A percentile compares a stretch with the other conserved stretches of the same genome.
Conservation (phyloP, 2,113 vertebrate species). For the Grammatotria lemairii region DNA sequence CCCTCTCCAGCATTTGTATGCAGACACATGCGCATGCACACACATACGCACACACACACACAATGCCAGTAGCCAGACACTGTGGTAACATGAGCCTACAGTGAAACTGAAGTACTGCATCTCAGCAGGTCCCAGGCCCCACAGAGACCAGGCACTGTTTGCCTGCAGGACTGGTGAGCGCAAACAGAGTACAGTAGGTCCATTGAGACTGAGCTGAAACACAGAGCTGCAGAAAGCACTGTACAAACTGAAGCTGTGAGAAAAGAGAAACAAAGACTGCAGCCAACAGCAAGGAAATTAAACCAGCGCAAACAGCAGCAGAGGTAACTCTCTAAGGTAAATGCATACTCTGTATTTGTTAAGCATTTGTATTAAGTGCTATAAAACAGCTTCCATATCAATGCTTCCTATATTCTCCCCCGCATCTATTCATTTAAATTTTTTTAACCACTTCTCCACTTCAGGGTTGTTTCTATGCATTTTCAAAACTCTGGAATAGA, state of each 20-base stretch:
- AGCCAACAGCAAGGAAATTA: background rate
- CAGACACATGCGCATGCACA: background rate
- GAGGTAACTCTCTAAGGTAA: background rate
- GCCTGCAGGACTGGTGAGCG: conserved; percentile 47
- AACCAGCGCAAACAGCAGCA: conserved; percentile 6
- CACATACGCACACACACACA: background rate
- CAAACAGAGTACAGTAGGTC: conserved; percentile 57
- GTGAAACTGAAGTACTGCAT: conserved; percentile 43
- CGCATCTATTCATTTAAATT: background rate
- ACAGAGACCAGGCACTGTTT: conserved; percentile 41
- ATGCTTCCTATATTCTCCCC: background rate
- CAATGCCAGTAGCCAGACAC: conserved; percentile 13
- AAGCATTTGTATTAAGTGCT: background rate
- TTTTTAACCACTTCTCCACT: background rate
- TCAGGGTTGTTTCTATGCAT: background rate
- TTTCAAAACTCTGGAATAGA: background rate
- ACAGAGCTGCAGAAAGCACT: conserved; percentile 33
- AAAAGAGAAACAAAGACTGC: conserved; percentile 27
- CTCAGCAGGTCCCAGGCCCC: conserved; percentile 1
- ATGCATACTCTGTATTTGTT: background rate
- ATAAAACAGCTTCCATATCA: background rate
- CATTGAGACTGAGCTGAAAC: conserved; percentile 46
- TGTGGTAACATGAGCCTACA: conserved; percentile 31
- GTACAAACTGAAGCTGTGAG: conserved; percentile 41
- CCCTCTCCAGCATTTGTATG: background rate